Percentiles rank a stretch among this genome's conserved stretches.
phyloP scores from a whole-genome alignment of 2,113 vertebrate genomes.

The Lophochroa leadbeateri region DNA sequence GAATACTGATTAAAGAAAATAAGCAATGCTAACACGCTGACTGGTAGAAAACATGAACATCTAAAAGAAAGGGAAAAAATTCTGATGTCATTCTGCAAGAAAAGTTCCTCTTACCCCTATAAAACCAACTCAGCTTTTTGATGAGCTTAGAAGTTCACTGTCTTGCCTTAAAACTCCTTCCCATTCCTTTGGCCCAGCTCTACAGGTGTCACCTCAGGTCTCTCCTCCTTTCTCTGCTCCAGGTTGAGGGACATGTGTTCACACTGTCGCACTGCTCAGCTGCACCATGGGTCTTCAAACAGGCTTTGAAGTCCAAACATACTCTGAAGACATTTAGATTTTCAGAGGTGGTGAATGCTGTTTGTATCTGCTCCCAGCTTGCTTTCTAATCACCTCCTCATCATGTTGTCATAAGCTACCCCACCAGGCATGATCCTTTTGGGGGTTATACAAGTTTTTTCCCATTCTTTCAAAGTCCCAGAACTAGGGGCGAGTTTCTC shows the following conservation, averaged over 20 bases:
- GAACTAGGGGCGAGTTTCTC: neutral
- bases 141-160: neutral
- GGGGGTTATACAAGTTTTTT: neutral
- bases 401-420: neutral
- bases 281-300: neutral
- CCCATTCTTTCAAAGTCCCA: neutral
- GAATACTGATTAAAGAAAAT: neutral
- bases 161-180: neutral
- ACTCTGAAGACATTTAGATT: neutral
- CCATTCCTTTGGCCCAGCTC: neutral
- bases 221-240: neutral
- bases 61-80: neutral
- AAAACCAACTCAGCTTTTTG: neutral
- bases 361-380: neutral
- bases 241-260: rapidly evolving
- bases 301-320: neutral
- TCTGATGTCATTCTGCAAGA: neutral
- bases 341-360: neutral
- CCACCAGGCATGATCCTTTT: neutral
- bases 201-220: neutral
- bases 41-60: neutral
- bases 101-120: neutral
- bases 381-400: neutral
- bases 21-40: neutral
- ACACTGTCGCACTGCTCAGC: neutral